These are phyloP conservation scores for Dexiosoma caninum DNA, from an alignment of 2,888 invertebrate species.

Conservation along the genomic window DNA sequence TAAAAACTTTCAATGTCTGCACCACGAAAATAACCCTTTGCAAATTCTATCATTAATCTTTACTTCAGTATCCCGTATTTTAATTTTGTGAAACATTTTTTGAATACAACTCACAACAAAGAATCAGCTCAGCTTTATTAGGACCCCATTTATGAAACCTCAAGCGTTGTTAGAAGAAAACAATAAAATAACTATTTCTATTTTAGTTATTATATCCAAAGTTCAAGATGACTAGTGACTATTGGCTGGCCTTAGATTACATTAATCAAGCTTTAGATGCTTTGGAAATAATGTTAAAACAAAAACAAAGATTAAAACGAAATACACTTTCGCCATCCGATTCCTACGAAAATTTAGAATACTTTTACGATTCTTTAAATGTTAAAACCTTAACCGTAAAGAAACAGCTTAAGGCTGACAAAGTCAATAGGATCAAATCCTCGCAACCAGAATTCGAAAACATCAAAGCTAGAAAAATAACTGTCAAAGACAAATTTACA, in stretches of 20 bases:
- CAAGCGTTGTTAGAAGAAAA: too few species aligned
- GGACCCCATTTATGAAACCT: too few species aligned
- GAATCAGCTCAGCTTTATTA: too few species aligned
- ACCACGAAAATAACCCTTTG: too few species aligned
- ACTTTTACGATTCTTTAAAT: slow-evolving; percentile 68
- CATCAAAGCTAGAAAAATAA: slow-evolving; percentile 68
- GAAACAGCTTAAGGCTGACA: slow-evolving; percentile 65
- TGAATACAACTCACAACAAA: too few species aligned
- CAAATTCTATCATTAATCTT: too few species aligned
- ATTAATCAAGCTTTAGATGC: slow-evolving; percentile 71
- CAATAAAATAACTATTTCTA: background rate
- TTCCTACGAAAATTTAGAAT: slow-evolving; percentile 45
- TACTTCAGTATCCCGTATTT: too few species aligned
- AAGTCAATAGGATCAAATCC: slow-evolving; percentile 69
- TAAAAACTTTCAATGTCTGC: too few species aligned
- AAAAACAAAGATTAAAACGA: slow-evolving; percentile 60
- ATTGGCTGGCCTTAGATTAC: slow-evolving; percentile 73
- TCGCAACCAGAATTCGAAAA: slow-evolving; percentile 69
- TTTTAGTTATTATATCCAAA: slow-evolving; percentile 67
- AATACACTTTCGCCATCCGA: slow-evolving; percentile 3
- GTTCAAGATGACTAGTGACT: slow-evolving; percentile 68
- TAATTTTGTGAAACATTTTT: too few species aligned
- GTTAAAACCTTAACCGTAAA: slow-evolving; percentile 71
- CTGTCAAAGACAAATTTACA: slow-evolving; percentile 64
- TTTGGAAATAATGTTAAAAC: slow-evolving; percentile 66